A percentile compares a stretch with the other conserved stretches of the same genome.
phyloP scores from a whole-genome alignment of 1,140 invertebrate species.

The Sminthurides bifidus region DNA sequence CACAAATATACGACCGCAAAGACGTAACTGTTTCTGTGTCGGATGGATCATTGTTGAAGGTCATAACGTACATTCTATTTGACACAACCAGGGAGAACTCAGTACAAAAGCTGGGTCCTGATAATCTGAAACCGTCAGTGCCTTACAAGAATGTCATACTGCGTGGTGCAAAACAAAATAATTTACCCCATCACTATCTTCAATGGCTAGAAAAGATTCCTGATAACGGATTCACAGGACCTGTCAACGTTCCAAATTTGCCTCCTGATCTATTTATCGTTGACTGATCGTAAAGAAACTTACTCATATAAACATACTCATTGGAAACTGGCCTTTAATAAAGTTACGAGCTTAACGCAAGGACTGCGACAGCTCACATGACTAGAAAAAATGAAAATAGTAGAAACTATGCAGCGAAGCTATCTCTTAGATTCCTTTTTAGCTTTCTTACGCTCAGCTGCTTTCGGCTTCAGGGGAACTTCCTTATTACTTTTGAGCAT shows the following conservation, averaged over 20 bases:
- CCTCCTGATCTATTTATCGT: background rate
- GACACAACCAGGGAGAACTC: slow-evolving; percentile 38
- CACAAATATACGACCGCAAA: slow-evolving; percentile 53
- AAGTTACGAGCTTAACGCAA: too few species aligned
- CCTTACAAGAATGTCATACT: slow-evolving; percentile 53
- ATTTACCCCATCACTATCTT: slow-evolving; percentile 55
- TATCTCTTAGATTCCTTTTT: too few species aligned
- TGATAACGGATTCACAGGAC: slow-evolving; percentile 52
- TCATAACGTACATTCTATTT: slow-evolving; percentile 52
- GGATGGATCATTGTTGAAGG: slow-evolving; percentile 45
- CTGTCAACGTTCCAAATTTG: slow-evolving; percentile 36
- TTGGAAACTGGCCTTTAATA: too few species aligned
- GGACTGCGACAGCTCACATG: too few species aligned
- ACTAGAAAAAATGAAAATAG: too few species aligned
- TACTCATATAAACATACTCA: too few species aligned
- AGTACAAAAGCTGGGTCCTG: slow-evolving; percentile 35
- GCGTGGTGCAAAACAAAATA: slow-evolving; percentile 53
- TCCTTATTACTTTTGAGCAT: slow-evolving; percentile 10
- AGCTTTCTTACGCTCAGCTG: slow-evolving; percentile 3
- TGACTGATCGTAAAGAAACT: too few species aligned
- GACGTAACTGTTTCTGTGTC: slow-evolving; percentile 46
- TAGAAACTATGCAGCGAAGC: too few species aligned
- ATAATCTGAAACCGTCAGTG: slow-evolving; percentile 51
- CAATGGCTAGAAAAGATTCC: slow-evolving; percentile 47
- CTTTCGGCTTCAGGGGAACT: slow-evolving; percentile 3